Evolutionary conservation across 2,888 invertebrate genomes (phyloP), one percentile per base, ranked within the genome.

Genomic region (Ptilodon capucinus): DNA sequence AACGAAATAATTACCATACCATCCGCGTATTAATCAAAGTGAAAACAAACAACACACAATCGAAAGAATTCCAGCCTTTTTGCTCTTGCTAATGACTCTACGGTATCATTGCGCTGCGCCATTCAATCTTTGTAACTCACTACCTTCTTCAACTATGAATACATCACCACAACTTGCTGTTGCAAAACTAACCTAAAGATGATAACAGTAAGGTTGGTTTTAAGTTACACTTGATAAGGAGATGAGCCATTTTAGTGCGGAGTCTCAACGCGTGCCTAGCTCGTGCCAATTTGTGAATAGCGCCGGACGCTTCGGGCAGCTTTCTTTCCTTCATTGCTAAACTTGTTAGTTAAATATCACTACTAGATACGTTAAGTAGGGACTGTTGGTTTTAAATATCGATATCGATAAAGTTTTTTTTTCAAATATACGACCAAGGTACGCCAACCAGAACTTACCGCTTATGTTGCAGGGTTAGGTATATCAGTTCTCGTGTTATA

Each of bases 231-330:
- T 7, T 8, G 16, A 13, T 34, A 38, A 32, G 48, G 44, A 60
- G 54, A 70, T 81, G 61, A 41, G 64, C 40, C 65, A 28, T 76
- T 81, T 47, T 50, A 48, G 35, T 47, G 54, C 55, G 60, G 47
- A 32, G 52, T 52, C 38, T 51, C 57, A 74, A 79, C 86, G 88
- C 86, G 88, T 88, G 89, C 80, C 83, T 78, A 81, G 87, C 88
- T 89, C 89, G 89, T 89, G 88, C 87, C 88, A 89, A 90, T 88
- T 89, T 89, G 90, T 87, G 87, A 85, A 86, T 85, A 87, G 84
- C 84, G 81, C 81, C 84, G 86, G 85, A 84, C 85, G 87, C 86
- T 84, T 69, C 76, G 73, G 80, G 84, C 84, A 79, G 86, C 88
- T 89, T 89, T 89, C 87, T 89, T 90, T 89, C 86, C 87, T 84